Evolutionary conservation across 2,888 invertebrate species (phyloP), one percentile per base, ranked within the genome.

Genomic region (Morpho achilles): DNA sequence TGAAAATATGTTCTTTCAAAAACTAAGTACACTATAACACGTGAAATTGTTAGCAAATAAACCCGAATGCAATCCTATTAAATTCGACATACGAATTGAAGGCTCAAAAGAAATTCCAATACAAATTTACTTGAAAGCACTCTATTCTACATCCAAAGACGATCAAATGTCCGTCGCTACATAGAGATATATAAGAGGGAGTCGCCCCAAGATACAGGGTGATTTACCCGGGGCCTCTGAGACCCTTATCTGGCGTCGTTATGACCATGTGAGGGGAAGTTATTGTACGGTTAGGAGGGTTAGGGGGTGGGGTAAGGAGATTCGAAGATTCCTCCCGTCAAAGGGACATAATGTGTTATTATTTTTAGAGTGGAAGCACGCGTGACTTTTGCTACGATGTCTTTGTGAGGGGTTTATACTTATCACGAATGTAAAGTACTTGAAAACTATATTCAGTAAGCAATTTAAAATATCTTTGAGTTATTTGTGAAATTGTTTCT

Each of bases 231-330:
- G 87, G 86, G 86, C 82, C 87, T 82, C 74, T 69, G 79, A 79
- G 87, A 84, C 88, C 90, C 90, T 90, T 90, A 89, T 89, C 89
- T 80, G 76, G 80, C 74, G 84, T 84, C 87, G 89, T 89, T 89
- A 89, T 90, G 90, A 90, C 90, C 90, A 90, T 90, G 89, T 90
- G 89, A 90, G 89, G 87, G 87, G 79, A 85, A 80, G 84, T 81
- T 84, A 84, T 83, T 82, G 83, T 83, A 76, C 77, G 73, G 74
- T 70, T 72, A 64, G 72, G 75, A 76, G 69, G 69, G 75, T 72
- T 71, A 69, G 63, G 68, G 69, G 75, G 69, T 69, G 68, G 71
- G n/a, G 69, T 74, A 74, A 77, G 77, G 74, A 74, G 71, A 72
- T 74, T 79, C 76, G 75, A 77, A 77, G 75, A 72, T 72, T 72